Conservation (phyloP, 2,113 vertebrate genomes). For the Oenanthe melanoleuca region DNA sequence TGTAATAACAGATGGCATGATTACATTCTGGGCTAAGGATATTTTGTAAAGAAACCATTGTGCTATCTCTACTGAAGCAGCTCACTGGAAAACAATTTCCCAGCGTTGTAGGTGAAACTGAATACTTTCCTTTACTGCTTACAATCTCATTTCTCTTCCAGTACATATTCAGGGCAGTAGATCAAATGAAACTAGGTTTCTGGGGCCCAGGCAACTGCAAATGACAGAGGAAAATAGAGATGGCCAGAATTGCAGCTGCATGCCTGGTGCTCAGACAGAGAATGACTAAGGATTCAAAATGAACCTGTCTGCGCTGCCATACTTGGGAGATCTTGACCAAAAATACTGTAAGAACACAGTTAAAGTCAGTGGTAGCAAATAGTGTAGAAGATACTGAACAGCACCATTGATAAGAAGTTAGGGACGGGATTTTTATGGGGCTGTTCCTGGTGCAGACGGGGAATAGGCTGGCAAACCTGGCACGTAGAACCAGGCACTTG, state of each 20-base stretch:
- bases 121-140: not conserved
- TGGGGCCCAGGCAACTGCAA: not conserved
- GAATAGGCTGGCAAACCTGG: not conserved
- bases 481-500: not conserved
- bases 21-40: not conserved
- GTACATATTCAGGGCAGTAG: not conserved
- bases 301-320: not conserved
- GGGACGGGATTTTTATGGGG: not conserved
- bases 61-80: not conserved
- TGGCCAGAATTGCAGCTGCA: not conserved
- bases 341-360: not conserved
- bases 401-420: not conserved
- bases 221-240: not conserved
- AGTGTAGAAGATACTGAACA: not conserved
- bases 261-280: not conserved
- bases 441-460: not conserved
- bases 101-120: not conserved
- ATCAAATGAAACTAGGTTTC: constrained; percentile 4
- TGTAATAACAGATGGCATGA: not conserved
- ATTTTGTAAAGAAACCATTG: not conserved
- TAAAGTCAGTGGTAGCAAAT: not conserved
- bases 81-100: not conserved
- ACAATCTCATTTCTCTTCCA: not conserved
- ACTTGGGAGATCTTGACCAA: not conserved
- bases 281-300: not conserved